phyloP scores from a whole-genome alignment of 2,888 invertebrate species.

The Timandra comae region DNA sequence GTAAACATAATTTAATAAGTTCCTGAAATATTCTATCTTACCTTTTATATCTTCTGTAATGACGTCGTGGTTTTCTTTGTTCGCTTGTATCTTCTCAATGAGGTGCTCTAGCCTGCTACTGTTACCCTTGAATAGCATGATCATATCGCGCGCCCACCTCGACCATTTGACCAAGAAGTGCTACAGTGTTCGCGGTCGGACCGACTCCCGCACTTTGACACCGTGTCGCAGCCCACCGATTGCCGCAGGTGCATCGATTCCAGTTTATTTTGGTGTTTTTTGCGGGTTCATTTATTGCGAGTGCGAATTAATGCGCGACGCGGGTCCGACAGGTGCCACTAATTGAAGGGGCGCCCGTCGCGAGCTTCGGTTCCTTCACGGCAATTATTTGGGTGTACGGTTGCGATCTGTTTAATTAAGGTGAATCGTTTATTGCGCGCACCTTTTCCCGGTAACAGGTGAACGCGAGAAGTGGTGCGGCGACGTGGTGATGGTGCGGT shows the following conservation, averaged over 20 bases:
- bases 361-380: constrained; percentile 61
- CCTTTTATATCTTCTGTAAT: constrained; percentile 72
- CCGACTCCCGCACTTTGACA: constrained; percentile 25
- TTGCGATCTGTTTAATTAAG: constrained; percentile 50
- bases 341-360: constrained; percentile 63
- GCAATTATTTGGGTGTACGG: constrained; percentile 67
- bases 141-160: constrained; percentile 43
- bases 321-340: constrained; percentile 68
- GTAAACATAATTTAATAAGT: too few species aligned
- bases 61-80: constrained; percentile 83
- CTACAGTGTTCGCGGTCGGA: constrained; percentile 17
- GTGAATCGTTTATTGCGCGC: constrained; percentile 42
- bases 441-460: constrained; percentile 50
- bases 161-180: constrained; percentile 9
- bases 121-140: constrained; percentile 92
- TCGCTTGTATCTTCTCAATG: constrained; percentile 91
- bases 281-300: constrained; percentile 56
- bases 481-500: constrained; percentile 17
- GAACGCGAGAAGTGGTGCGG: constrained; percentile 21
- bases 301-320: constrained; percentile 66
- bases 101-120: constrained; percentile 89
- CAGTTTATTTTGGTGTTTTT: constrained; percentile 68
- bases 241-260: constrained; percentile 69
- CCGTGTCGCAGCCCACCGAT: constrained; percentile 29
- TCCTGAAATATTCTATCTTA: too few species aligned